A percentile compares a stretch with the other conserved stretches of the same genome.
These are phyloP conservation scores for Leptinotarsa rubiginosa DNA, from an alignment of 2,888 invertebrate species.

Conservation along the genomic window DNA sequence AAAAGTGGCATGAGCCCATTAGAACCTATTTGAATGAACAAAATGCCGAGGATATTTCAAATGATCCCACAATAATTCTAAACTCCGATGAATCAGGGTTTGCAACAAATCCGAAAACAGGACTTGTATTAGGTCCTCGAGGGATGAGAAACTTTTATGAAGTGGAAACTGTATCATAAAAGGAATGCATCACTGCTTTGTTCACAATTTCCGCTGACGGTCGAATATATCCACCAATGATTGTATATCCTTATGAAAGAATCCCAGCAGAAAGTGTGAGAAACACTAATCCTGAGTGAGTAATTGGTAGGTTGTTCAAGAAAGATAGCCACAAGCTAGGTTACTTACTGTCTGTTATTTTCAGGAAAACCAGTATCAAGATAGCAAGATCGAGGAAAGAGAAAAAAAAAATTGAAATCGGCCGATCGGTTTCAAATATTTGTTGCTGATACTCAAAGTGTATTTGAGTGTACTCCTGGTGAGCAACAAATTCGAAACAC, in stretches of 20 bases:
- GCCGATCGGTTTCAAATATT: too few relatives aligned
- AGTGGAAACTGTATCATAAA: constrained; percentile 31
- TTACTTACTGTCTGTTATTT: background rate
- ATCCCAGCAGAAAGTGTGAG: too few relatives aligned
- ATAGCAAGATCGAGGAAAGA: too few relatives aligned
- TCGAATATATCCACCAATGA: background rate
- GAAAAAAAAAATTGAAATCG: too few relatives aligned
- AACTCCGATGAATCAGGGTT: constrained; percentile 41
- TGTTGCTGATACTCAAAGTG: too few relatives aligned
- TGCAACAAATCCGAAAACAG: constrained; percentile 39
- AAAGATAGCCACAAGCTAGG: background rate
- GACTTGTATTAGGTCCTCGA: constrained; percentile 36
- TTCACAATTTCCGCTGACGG: constrained; percentile 41
- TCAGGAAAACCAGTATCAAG: too few relatives aligned
- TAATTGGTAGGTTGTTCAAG: background rate
- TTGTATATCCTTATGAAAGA: background rate
- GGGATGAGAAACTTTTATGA: constrained; percentile 33
- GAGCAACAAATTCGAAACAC: too few relatives aligned
- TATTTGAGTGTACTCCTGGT: too few relatives aligned
- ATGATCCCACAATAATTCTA: constrained; percentile 30
- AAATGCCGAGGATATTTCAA: constrained; percentile 38
- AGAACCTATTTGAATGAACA: constrained; percentile 21
- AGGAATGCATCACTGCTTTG: constrained; percentile 35
- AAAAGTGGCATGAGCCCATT: constrained; percentile 35
- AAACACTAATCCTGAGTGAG: too few relatives aligned